phyloP scores from a whole-genome alignment of 2,797 vertebrate genomes.

The Amblyopsis hoosieri region DNA sequence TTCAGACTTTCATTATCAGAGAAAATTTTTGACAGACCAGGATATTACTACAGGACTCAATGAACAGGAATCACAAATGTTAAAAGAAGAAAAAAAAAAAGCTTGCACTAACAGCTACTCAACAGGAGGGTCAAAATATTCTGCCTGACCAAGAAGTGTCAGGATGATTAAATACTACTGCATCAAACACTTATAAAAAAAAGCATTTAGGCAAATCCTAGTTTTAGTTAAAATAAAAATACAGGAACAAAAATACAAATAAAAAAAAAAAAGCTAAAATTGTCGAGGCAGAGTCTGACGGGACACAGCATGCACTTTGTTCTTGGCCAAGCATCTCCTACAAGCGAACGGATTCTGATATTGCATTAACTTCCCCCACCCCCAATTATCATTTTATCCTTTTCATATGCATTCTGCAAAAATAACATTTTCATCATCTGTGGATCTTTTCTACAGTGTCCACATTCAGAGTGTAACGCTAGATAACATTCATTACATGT shows the following conservation, averaged over 20 bases:
- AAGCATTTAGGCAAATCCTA: slow-evolving; percentile 54
- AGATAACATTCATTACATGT: slow-evolving; percentile 58
- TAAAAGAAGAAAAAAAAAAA: slow-evolving; percentile 35
- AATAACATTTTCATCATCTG: slow-evolving; percentile 48
- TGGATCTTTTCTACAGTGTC: slow-evolving; percentile 37
- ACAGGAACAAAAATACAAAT: not conserved
- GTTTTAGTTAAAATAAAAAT: slow-evolving; percentile 49
- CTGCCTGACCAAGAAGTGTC: slow-evolving; percentile 48
- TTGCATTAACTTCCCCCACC: slow-evolving; percentile 33
- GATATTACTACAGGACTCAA: slow-evolving; percentile 54
- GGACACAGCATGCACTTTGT: slow-evolving; percentile 73
- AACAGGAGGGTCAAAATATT: slow-evolving; percentile 58
- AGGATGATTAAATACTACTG: slow-evolving; percentile 69
- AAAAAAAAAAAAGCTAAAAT: not conserved
- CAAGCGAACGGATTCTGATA: slow-evolving; percentile 41
- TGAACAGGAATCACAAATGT: slow-evolving; percentile 60
- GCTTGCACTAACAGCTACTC: slow-evolving; percentile 53
- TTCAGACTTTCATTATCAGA: slow-evolving; percentile 58
- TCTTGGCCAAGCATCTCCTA: slow-evolving; percentile 56
- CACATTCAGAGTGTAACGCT: slow-evolving; percentile 55
- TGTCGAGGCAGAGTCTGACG: slow-evolving; percentile 18
- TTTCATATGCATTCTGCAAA: slow-evolving; percentile 45
- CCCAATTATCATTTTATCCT: slow-evolving; percentile 6
- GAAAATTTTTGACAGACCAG: slow-evolving; percentile 59
- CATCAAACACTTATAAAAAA: slow-evolving; percentile 64